Evolutionary conservation across 2,797 vertebrate genomes (phyloP).

Genomic region (Bucorvus abyssinicus): DNA sequence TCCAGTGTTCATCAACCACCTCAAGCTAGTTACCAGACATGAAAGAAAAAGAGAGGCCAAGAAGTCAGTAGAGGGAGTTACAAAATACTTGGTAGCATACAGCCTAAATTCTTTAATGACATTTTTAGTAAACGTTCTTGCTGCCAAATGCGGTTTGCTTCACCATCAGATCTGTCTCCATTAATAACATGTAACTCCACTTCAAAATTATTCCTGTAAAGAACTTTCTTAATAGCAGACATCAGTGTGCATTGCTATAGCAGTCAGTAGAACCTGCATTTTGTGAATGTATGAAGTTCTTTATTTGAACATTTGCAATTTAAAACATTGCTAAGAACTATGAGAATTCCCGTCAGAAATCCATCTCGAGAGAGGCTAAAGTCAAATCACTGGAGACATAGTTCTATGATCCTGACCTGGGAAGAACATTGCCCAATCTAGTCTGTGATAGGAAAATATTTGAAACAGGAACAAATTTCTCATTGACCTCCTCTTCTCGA

Average conservation of each 20-base stretch:
- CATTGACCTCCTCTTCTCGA: constrained; percentile 38
- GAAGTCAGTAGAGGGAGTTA: constrained; percentile 37
- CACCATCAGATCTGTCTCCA: constrained; percentile 42
- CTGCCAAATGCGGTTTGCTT: constrained; percentile 56
- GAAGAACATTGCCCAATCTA: not conserved
- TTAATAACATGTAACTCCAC: constrained; percentile 9
- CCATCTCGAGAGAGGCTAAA: not conserved
- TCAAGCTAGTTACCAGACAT: constrained; percentile 44
- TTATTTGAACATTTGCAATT: constrained; percentile 17
- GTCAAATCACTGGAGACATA: not conserved
- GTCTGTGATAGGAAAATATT: constrained; percentile 12
- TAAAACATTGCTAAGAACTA: not conserved
- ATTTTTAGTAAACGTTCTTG: constrained; percentile 41
- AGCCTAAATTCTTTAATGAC: constrained; percentile 46
- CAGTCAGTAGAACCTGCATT: not conserved
- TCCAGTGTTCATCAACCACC: constrained; percentile 26
- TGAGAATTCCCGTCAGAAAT: not conserved
- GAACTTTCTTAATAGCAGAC: not conserved
- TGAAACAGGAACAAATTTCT: constrained; percentile 56
- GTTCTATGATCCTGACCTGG: not conserved
- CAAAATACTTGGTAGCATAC: constrained; percentile 46
- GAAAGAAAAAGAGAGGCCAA: constrained; percentile 46
- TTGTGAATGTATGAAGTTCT: not conserved
- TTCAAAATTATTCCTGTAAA: constrained; percentile 37
- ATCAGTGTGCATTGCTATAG: not conserved